Evolutionary conservation across 1,140 invertebrate species (phyloP).

Genomic region (Myzus persicae): DNA sequence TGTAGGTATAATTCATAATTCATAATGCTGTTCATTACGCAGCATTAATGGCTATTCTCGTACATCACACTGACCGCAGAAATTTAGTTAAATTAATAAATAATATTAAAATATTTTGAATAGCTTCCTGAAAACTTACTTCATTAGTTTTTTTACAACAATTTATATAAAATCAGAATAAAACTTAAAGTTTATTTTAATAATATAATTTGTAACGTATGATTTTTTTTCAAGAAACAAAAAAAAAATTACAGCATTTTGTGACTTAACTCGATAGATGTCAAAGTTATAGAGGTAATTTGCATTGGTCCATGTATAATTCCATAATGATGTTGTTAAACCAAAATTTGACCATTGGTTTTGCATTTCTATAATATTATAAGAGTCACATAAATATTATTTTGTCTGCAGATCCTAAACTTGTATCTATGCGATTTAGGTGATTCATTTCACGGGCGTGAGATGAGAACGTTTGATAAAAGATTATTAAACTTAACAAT

Average conservation of each 20-base stretch:
- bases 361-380: not conserved
- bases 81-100: too few species aligned
- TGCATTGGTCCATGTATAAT: not conserved
- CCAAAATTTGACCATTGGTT: not conserved
- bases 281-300: not conserved
- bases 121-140: too few species aligned
- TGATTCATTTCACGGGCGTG: not conserved
- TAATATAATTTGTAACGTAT: not conserved
- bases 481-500: not conserved
- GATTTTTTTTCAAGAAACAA: not conserved
- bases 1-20: too few species aligned
- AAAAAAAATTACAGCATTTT: not conserved
- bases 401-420: not conserved
- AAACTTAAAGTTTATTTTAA: too few species aligned
- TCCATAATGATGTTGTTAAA: not conserved
- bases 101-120: too few species aligned
- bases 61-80: too few species aligned
- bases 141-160: too few species aligned
- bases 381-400: slow-evolving; percentile 14
- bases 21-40: too few species aligned
- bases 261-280: not conserved
- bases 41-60: too few species aligned
- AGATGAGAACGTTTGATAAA: not conserved
- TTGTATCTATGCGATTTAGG: not conserved
- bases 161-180: too few species aligned